These are phyloP conservation scores for Xenus cinereus DNA, from an alignment of 2,113 vertebrate genomes.

Conservation along the genomic window DNA sequence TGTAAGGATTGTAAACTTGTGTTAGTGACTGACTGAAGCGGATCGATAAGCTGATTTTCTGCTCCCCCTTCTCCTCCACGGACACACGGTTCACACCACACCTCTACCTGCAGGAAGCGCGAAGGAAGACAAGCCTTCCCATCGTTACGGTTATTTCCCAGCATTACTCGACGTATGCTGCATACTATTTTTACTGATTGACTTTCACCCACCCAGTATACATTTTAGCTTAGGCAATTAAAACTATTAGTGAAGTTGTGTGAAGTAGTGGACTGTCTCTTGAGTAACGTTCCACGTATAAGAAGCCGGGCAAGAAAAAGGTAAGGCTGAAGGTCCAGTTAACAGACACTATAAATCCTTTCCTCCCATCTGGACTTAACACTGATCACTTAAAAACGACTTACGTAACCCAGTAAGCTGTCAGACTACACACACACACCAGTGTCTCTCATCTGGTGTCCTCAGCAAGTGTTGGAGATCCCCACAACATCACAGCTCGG, in stretches of 20 bases:
- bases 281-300: background rate
- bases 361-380: constrained; percentile 29
- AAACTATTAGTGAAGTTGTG: background rate
- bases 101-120: background rate
- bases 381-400: constrained; percentile 32
- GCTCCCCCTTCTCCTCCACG: background rate
- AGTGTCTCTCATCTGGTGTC: background rate
- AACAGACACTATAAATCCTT: constrained; percentile 26
- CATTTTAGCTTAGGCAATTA: background rate
- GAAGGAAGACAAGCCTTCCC: background rate
- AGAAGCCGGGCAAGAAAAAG: background rate
- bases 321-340: background rate
- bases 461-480: background rate
- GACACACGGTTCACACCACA: background rate
- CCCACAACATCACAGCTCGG: background rate
- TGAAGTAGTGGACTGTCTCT: background rate
- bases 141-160: background rate
- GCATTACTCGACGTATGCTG: background rate
- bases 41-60: background rate
- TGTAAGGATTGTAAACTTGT: background rate
- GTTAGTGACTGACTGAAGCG: background rate
- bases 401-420: constrained; percentile 54
- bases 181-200: background rate
- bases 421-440: background rate
- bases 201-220: background rate